Base-by-base conservation (phyloP, 1,140 invertebrate genomes). In the Saxidomus purpurata region DNA sequence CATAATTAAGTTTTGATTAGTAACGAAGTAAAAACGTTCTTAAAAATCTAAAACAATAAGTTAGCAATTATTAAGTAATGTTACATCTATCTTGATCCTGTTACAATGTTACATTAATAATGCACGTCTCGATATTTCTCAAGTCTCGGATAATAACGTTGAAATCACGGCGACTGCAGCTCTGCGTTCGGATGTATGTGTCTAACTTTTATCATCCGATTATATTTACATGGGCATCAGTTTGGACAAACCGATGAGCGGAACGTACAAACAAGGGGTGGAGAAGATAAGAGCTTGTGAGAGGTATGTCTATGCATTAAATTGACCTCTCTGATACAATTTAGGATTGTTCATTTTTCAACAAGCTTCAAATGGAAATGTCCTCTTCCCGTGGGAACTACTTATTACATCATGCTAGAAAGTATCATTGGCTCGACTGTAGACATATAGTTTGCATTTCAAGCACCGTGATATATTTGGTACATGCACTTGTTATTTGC, bases 251-350 rank as follows among this genome's bases (percentile, higher is more conserved):
- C 82, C 22, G 25, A 52, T 49, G 59, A 63, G 38, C 38, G 31
- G 36, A 40, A 47, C 63, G 43, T 22, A 47, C 38, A 84, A 84
- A 84, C 82, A 84, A 67, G 36, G 82, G 82, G 63, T 38, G 82
- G 63, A 43, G 63, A 84, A 67, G 55, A 82, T 17, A 63, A 63
- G 38, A 40, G 38, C 69, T 15, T 22, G 36, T 74, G 19, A 19
- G 69, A 40, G 34, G 1, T 1, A n/a, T 40, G 6, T 40, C 11
- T 43, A 1, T 74, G 34, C 9, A 11, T 40, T 6, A 25, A 40
- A 40, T 40, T 13, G 2, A 8, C 36, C n/a, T 38, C n/a, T 40
- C 15, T 22, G 19, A 13, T 43, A 74, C 36, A 43, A 38, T 13
- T 15, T 69, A 69, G 28, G 28, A 69, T 69, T 69, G 34, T 22